These are phyloP conservation scores for Diuraphis noxia DNA, from an alignment of 1,140 invertebrate genomes.

Conservation along the genomic window DNA sequence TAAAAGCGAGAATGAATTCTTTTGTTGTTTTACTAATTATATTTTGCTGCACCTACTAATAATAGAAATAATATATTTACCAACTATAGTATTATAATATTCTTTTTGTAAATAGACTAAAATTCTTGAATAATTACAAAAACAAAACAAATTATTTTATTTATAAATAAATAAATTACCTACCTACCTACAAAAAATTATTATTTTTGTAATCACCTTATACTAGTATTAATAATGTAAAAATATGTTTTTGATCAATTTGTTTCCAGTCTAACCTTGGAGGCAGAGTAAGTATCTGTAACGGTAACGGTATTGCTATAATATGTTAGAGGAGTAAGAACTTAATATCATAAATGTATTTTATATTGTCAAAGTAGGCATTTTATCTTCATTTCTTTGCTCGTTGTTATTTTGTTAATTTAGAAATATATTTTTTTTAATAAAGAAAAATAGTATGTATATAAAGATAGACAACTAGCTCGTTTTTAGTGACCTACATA, in stretches of 20 bases:
- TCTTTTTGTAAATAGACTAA: not conserved
- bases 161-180: not conserved
- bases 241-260: not conserved
- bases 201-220: not conserved
- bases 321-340: not conserved
- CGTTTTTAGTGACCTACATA: constrained; percentile 35
- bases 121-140: not conserved
- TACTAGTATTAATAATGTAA: not conserved
- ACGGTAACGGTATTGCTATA: not conserved
- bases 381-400: not conserved
- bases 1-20: not conserved
- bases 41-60: not conserved
- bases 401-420: constrained; percentile 27
- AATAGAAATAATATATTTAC: not conserved
- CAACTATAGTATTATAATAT: not conserved
- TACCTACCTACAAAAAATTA: not conserved
- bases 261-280: constrained; percentile 43
- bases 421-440: constrained; percentile 40
- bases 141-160: not conserved
- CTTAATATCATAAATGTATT: constrained; percentile 18
- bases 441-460: constrained; percentile 31
- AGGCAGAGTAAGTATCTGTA: constrained; percentile 42
- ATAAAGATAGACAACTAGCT: not conserved
- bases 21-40: not conserved
- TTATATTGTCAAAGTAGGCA: not conserved